Base-by-base conservation (phyloP, 2,888 invertebrate species). In the Caenorhabditis sp. region DNA sequence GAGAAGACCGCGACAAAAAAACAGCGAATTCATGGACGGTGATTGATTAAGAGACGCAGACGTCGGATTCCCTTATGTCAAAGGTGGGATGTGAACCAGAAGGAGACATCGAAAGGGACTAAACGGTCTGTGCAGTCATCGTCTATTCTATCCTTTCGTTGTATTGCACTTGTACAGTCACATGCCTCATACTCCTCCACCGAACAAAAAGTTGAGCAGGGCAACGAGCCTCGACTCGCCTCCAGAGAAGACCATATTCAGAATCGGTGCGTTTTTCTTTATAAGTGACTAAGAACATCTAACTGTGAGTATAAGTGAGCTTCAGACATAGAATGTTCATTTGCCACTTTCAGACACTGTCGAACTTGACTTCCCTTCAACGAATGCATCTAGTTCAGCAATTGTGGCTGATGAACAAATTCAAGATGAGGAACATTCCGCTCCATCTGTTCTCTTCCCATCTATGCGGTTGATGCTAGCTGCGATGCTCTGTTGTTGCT, bases 401-500 rank as follows among this genome's bases (percentile, higher is more conserved):
- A 7, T 16, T 24, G 41, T 26, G 14, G 19, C 19, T 1, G 82
- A 82, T 54, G 66, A 58, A 19, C 77, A 77, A 51, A 82, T 49
- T 24, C 82, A 77, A 31, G 82, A 72, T 28, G 82, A 82, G 44
- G 85, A 85, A 51, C 68, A 80, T 44, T 54, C 85, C 16, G 80
- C 80, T 47, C 87, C 86, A 1, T 85, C 90, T 0, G 89, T 87
- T 24, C 82, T 91, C 4, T 91, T 91, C 75, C 91, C 91, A 2
- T 91, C 90, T 10, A 90, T 91, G 90, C 80, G 91, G 8, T 81
- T 91, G 14, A 85, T 91, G 75, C 56, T 91, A 22, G 91, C 91
- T 8, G 90, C 89, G 16, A 87, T 91, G 73, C 84, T 91, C 8
- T 90, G 90, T 56, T 90, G 90, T 66, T 91, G 91, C 69, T 91